Evolutionary conservation across 2,888 invertebrate genomes (phyloP).

Genomic region (Plagodis dolabraria): DNA sequence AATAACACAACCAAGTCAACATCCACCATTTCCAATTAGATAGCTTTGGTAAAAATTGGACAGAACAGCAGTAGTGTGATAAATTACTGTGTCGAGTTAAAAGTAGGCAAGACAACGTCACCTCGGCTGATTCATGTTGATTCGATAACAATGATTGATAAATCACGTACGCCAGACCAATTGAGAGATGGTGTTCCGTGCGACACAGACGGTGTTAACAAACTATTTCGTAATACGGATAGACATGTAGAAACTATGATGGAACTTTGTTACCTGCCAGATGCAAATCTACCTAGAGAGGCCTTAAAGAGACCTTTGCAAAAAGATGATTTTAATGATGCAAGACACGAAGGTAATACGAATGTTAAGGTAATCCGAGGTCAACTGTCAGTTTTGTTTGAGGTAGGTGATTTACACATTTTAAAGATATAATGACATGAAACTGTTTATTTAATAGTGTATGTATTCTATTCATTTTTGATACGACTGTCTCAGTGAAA

Average conservation of each 20-base stretch:
- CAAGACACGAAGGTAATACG: slow-evolving; percentile 17
- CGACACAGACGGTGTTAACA: slow-evolving; percentile 22
- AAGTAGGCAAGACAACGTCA: slow-evolving; percentile 29
- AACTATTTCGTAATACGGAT: slow-evolving; percentile 28
- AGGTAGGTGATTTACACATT: slow-evolving; percentile 10
- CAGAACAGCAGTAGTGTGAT: slow-evolving; percentile 20
- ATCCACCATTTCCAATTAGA: too few relatives aligned
- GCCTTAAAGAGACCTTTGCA: slow-evolving; percentile 26
- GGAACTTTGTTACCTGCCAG: slow-evolving; percentile 13
- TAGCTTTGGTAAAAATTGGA: slow-evolving; percentile 12
- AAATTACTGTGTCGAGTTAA: slow-evolving; percentile 40
- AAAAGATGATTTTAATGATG: slow-evolving; percentile 22
- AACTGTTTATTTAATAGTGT: not conserved
- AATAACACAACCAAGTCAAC: too few relatives aligned
- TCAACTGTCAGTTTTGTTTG: slow-evolving; percentile 18
- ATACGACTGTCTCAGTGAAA: too few relatives aligned
- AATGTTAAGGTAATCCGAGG: slow-evolving; percentile 17
- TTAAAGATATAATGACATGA: not conserved
- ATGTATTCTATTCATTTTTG: too few relatives aligned
- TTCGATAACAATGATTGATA: slow-evolving; percentile 52
- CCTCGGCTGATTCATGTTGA: slow-evolving; percentile 30
- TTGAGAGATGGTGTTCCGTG: slow-evolving; percentile 27
- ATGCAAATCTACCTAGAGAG: slow-evolving; percentile 14
- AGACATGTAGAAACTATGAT: slow-evolving; percentile 19
- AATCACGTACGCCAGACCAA: slow-evolving; percentile 45